These are phyloP conservation scores for Carpatolechia fugitivella DNA, from an alignment of 2,888 invertebrate genomes.

Conservation along the genomic window DNA sequence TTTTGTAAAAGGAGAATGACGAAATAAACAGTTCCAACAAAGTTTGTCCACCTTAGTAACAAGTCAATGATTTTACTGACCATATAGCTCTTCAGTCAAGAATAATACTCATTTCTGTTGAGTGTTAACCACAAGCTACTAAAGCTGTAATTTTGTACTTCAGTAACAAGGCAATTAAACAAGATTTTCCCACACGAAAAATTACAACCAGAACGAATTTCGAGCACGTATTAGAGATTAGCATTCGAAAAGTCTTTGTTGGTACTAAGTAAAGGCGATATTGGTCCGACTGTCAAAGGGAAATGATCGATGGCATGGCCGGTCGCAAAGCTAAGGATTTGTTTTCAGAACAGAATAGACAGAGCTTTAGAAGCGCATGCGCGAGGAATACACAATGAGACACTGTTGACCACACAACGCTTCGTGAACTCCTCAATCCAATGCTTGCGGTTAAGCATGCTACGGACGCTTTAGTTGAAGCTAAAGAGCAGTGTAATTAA, in stretches of 20 bases:
- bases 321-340: constrained; percentile 67
- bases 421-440: background rate
- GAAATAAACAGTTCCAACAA: too few relatives aligned
- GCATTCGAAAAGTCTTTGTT: constrained; percentile 75
- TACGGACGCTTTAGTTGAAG: background rate
- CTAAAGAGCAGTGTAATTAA: background rate
- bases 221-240: constrained; percentile 69
- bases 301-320: constrained; percentile 72
- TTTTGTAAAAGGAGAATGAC: too few relatives aligned
- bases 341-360: constrained; percentile 73
- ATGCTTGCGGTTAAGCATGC: background rate
- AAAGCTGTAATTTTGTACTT: too few relatives aligned
- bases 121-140: too few relatives aligned
- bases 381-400: constrained; percentile 66
- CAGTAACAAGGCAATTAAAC: background rate
- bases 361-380: constrained; percentile 53
- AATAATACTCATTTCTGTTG: too few relatives aligned
- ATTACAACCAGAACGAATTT: constrained; percentile 62
- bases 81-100: too few relatives aligned
- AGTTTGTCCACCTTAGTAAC: too few relatives aligned
- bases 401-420: constrained; percentile 1
- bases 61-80: too few relatives aligned
- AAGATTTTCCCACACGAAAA: constrained; percentile 14
- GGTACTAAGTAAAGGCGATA: constrained; percentile 60
- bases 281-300: constrained; percentile 55